Conservation (phyloP, 2,888 invertebrate genomes). For the Eurytoma californica region DNA sequence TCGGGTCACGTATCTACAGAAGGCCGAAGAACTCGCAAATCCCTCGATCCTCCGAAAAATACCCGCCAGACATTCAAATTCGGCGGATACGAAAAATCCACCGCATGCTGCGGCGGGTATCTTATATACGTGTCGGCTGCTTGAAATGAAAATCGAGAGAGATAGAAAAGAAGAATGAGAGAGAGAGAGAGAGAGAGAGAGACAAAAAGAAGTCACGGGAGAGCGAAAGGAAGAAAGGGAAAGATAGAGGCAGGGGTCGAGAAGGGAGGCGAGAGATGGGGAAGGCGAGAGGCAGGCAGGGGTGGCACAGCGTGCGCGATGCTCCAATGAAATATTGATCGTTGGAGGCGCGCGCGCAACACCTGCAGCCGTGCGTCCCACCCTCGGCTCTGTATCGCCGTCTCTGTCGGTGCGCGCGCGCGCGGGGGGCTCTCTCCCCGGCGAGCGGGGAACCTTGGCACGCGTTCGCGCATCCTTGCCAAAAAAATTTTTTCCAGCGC, state of each 20-base stretch:
- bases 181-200: not conserved
- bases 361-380: constrained; percentile 64
- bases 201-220: not conserved
- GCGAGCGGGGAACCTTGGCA: constrained; percentile 24
- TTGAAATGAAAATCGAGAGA: no score
- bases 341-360: constrained; percentile 71
- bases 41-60: no score
- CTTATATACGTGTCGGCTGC: no score
- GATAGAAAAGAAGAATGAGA: not conserved
- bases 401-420: not conserved
- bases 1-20: no score
- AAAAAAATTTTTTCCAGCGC: constrained; percentile 44
- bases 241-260: not conserved
- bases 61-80: no score
- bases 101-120: no score
- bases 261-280: not conserved
- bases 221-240: not conserved
- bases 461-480: constrained; percentile 50
- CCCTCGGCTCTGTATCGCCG: constrained; percentile 59
- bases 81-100: no score
- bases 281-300: constrained; percentile 10
- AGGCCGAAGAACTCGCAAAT: no score
- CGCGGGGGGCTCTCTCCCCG: not conserved
- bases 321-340: constrained; percentile 75
- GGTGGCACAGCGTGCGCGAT: constrained; percentile 37